Percentiles rank a stretch among this genome's conserved stretches.
Evolutionary conservation across 1,140 invertebrate species (phyloP).

Genomic region (Mya arenaria): DNA sequence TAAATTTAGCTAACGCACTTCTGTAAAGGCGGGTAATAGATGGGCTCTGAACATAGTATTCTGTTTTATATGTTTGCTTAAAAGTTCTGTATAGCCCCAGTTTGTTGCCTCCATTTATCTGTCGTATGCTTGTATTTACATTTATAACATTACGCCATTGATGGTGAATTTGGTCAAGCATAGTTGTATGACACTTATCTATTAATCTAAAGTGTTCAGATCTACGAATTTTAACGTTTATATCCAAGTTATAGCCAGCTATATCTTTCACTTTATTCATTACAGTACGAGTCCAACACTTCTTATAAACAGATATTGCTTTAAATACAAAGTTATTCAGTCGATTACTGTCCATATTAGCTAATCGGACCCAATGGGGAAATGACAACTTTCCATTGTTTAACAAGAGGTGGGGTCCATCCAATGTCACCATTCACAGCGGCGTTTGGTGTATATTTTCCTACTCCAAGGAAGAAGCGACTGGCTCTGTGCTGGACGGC

Average conservation of each 20-base stretch:
- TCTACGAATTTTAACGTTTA: not conserved
- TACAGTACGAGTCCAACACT: not conserved
- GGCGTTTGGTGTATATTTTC: slow-evolving; percentile 32
- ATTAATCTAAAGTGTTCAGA: not conserved
- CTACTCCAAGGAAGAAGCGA: slow-evolving; percentile 16
- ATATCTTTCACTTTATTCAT: not conserved
- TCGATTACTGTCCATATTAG: not conserved
- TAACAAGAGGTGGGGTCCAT: slow-evolving; percentile 6
- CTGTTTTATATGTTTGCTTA: not conserved
- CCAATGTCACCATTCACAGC: slow-evolving; percentile 36
- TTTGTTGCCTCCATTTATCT: not conserved
- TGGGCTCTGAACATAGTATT: not conserved
- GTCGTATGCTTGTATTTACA: not conserved
- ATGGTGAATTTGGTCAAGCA: not conserved
- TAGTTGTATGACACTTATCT: not conserved
- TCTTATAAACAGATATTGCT: not conserved
- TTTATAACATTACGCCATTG: not conserved
- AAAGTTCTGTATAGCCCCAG: slow-evolving; percentile 2
- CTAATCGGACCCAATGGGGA: not conserved
- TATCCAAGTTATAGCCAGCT: not conserved
- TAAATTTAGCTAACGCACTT: slow-evolving; percentile 32
- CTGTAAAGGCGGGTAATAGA: not conserved
- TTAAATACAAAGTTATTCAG: not conserved
- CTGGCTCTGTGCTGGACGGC: slow-evolving; percentile 22
- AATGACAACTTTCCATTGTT: slow-evolving; percentile 3